These are phyloP conservation scores for Manis javanica DNA, from an alignment of 2,797 vertebrate genomes.

Conservation along the genomic window DNA sequence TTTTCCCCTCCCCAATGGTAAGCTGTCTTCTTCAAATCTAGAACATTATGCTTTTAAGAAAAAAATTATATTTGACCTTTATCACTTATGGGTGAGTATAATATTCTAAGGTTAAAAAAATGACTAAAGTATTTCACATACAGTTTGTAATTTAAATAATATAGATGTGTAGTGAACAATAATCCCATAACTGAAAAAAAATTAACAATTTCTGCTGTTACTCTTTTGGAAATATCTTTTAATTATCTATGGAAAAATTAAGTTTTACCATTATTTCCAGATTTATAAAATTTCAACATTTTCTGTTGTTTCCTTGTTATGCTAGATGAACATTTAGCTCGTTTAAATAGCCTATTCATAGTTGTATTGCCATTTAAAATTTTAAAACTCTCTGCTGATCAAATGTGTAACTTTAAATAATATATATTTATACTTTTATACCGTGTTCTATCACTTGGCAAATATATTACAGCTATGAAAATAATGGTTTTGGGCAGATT, in stretches of 20 bases:
- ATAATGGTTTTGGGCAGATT: background rate
- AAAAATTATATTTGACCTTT: background rate
- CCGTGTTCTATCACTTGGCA: background rate
- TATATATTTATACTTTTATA: background rate
- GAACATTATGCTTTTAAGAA: background rate
- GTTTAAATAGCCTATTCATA: background rate
- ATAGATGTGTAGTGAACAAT: background rate
- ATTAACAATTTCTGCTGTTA: background rate
- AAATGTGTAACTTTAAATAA: background rate
- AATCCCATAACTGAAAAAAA: background rate
- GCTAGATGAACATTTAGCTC: background rate
- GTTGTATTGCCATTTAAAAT: background rate
- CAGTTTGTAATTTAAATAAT: slow-evolving; percentile 1
- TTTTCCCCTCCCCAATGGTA: background rate
- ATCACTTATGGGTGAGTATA: background rate
- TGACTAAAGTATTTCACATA: background rate
- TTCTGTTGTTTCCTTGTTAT: background rate
- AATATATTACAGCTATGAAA: background rate
- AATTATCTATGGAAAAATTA: background rate
- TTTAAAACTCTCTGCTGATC: background rate
- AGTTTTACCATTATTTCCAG: background rate
- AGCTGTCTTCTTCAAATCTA: background rate
- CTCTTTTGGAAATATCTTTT: background rate
- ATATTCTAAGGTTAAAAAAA: background rate
- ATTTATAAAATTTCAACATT: background rate